Evolutionary conservation across 1,140 invertebrate species (phyloP), one percentile per base, ranked within the genome.

Genomic region (Drosophila bifasciata): DNA sequence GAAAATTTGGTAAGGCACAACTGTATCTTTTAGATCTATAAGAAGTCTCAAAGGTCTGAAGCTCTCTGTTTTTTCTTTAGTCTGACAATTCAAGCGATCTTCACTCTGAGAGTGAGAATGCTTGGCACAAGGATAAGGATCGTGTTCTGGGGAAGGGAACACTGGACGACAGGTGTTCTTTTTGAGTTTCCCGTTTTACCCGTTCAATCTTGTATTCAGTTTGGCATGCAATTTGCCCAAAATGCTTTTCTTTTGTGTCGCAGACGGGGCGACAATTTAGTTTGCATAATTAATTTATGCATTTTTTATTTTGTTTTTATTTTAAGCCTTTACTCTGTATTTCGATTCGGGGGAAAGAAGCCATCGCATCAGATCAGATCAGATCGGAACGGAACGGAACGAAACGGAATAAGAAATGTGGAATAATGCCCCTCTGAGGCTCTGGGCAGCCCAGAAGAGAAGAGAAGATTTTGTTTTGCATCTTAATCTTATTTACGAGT

Each of bases 221-320:
- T 53, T 53, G 36, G 7, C 60, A 49, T n/a, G 13, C n/a, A 19
- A 39, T 39, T 23, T 28, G 45, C n/a, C n/a, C n/a, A n/a, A n/a
- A n/a, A 9, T 40, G 13, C 17, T 49, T 28, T 39, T 32, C n/a
- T 55, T 68, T 40, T 60, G 23, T 41, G 55, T 36, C 17, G 32
- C 19, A 32, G 63, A 28, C 63, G 40, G 40, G 41, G 64, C 64
- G 40, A 55, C 62, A 55, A 55, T 72, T 74, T 51, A 56, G 70
- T 73, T 64, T 46, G 59, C 70, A 74, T 74, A 74, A 74, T 64
- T 73, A 74, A 74, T 74, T 73, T 74, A 73, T 74, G 70, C 59
- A 55, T 25, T 43, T 16, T 41, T 23, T 17, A 16, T 46, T 25
- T 50, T n/a, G n/a, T 49, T 40, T 45, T 45, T 66, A 55, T 46